Conservation (phyloP, 1,140 invertebrate species). For the Akabosia matsudoensis region DNA sequence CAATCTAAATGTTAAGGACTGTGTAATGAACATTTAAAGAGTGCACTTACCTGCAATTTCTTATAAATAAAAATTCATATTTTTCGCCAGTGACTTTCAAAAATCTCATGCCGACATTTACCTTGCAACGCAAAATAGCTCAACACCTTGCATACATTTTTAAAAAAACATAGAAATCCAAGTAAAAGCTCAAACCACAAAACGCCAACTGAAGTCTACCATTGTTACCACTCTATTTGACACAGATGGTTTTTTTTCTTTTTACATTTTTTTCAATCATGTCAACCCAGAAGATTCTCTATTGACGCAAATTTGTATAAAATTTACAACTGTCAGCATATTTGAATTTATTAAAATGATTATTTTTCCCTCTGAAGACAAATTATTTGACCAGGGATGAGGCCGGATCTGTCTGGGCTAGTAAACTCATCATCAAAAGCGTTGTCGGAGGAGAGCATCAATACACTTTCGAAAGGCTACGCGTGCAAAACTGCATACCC, state of each 20-base stretch:
- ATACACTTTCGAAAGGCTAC: too few relatives aligned
- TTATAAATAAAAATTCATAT: too few relatives aligned
- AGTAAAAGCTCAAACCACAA: neutral
- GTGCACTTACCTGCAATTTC: too few relatives aligned
- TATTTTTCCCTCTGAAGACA: too few relatives aligned
- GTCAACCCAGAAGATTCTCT: too few relatives aligned
- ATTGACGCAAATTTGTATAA: too few relatives aligned
- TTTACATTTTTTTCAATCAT: neutral
- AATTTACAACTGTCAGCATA: too few relatives aligned
- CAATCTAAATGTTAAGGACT: too few relatives aligned
- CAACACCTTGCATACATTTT: neutral
- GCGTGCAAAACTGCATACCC: too few relatives aligned
- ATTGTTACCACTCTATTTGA: neutral
- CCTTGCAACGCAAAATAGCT: neutral
- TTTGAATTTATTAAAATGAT: too few relatives aligned
- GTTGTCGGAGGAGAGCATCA: neutral
- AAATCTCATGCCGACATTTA: neutral
- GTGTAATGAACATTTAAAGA: too few relatives aligned
- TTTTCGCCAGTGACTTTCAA: neutral
- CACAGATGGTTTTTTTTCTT: neutral
- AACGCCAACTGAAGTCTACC: neutral
- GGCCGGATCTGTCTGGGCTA: neutral
- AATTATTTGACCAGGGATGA: neutral
- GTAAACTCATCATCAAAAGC: too few relatives aligned
- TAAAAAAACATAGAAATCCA: neutral